Evolutionary conservation across 2,113 vertebrate genomes (phyloP), one percentile per base, ranked within the genome.

Genomic region (Dinomys branickii): DNA sequence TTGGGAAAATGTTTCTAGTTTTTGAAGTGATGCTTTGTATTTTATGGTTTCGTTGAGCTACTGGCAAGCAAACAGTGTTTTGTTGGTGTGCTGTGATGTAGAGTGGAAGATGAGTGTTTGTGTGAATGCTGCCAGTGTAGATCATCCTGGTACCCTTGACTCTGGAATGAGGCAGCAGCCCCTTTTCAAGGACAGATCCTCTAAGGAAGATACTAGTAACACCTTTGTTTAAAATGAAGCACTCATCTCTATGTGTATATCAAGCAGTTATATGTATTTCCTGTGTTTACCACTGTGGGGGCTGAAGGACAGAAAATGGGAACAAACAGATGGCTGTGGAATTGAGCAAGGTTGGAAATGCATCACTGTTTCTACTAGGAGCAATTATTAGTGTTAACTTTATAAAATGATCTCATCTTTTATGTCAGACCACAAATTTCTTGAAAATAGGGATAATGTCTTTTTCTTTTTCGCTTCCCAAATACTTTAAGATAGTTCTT

Each of bases 1-100:
- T 67, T 96, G 92, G 65, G 73, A 58, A 96, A 90, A 28, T 93
- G 20, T 85, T 91, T 35, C n/a, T 81, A 80, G n/a, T 75, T 88
- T 87, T 86, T 26, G 41, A 97, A 91, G 75, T 71, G 38, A 78
- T 97, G 69, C 52, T 80, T 94, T 94, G 26, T 67, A 54, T 85
- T 44, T 93, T 85, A 93, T 84, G 69, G 30, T 41, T 71, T 17
- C 63, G 85, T 20, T 91, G 80, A 93, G 58, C 78, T 93, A 19
- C 28, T 85, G 58, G 90, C 13, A 93, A 94, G 35, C 77, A 95
- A 85, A 63, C 10, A 52, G 20, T 67, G 73, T 47, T 47, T 94
- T 93, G 41, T 52, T 85, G 20, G 33, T 91, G 4, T 91, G 56
- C 12, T 35, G 0, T 67, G 50, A 26, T 91, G 54, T 47, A 35